Base-by-base conservation (phyloP, 2,888 invertebrate genomes). In the Ferdinandea cuprea region DNA sequence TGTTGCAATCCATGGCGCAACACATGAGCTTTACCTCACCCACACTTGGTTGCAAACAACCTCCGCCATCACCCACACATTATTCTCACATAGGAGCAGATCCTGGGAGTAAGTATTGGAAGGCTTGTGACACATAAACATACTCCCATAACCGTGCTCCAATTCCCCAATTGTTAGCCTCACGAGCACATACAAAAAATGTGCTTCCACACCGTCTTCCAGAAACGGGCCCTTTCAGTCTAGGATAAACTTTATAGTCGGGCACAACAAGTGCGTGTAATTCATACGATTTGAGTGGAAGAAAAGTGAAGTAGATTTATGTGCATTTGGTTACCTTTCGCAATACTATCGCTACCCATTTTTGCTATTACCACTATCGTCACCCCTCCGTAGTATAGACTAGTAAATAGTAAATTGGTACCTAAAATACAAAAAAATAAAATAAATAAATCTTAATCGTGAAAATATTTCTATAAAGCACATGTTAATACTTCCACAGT, bases 221-320 rank as follows among this genome's bases (percentile, higher is more conserved):
- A 89, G 88, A 86, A 88, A 86, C 86, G 86, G 87, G 86, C 86
- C 86, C 88, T 88, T 87, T 90, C 90, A 91, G 90, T 91, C 90
- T 89, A 90, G 90, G 90, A 89, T 89, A 90, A 90, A 90, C 89
- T 90, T 89, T 90, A 90, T 88, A 88, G 88, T 88, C 89, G 89
- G 88, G 89, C 91, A 91, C 90, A 91, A 90, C 91, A 91, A 90
- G 90, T 90, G 90, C 88, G 88, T 89, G 90, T 89, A 68, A 83
- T 68, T 78, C 50, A 61, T 78, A 72, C 50, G 61, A 48, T 58
- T 77, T 48, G 48, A 66, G 73, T 78, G 48, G 61, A 73, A 68
- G 37, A 71, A 61, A 59, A 71, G 66, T 83, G 50, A 78, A 73
- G n/a, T 61, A 73, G 13, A 83, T 77, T 78, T 72, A 63, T 77